Evolutionary conservation across 2,888 invertebrate species (phyloP), one percentile per base, ranked within the genome.

Genomic region (Phlogophora meticulosa): DNA sequence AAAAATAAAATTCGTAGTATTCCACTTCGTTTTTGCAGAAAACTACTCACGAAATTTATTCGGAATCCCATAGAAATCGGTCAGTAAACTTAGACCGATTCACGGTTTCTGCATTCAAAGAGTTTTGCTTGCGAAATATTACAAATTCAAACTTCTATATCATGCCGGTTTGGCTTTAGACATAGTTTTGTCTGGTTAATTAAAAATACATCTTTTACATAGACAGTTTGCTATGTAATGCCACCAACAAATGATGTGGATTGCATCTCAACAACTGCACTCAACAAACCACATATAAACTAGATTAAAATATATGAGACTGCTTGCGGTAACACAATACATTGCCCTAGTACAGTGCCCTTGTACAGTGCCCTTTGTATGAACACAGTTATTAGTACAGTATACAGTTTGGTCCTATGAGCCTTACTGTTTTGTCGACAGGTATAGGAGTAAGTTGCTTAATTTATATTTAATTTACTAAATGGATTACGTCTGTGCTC

Each of bases 261-360:
- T 32, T n/a, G 13, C 24, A 28, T 43, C n/a, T 17, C n/a, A 66
- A 28, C 11, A 58, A 24, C n/a, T n/a, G n/a, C n/a, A n/a, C n/a
- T n/a, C n/a, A n/a, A 13, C 11, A 34, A n/a, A 34, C 34, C 20
- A 28, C 46, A 36, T 32, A 52, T 7, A 22, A 48, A 38, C 46
- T 58, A 42, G 40, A 70, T 48, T 58, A 42, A 34, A 40, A 59
- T 40, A 67, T 59, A 28, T 70, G 28, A 67, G 60, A 70, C 17
- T 24, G 40, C 2, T 0, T 70, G 24, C 20, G 48, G 34, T 36
- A 11, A 13, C 36, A 28, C 9, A n/a, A 20, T 11, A 45, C 17
- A 24, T 20, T n/a, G 2, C 11, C 7, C 1, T 20, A 24, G 43
- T 17, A 24, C 24, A 13, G 32, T 28, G 28, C 28, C 28, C 28